Evolutionary conservation across 2,797 vertebrate genomes (phyloP).

Genomic region (Avahi laniger): DNA sequence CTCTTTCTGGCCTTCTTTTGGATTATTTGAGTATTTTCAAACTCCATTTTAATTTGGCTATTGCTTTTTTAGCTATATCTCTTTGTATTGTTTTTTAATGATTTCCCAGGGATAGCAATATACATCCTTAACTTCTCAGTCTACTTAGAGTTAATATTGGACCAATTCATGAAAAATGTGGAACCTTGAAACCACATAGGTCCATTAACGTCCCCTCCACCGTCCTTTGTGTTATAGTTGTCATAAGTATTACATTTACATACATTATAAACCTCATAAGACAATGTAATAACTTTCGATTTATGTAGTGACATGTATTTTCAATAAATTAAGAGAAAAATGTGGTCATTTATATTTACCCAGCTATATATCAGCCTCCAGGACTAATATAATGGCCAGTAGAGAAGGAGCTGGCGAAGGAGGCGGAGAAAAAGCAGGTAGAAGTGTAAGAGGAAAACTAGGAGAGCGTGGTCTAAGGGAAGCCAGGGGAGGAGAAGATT

Average conservation of each 20-base stretch:
- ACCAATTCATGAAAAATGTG: conserved; percentile 57
- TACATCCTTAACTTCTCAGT: conserved; percentile 26
- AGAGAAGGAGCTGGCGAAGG: neutral
- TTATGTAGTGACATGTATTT: conserved; percentile 33
- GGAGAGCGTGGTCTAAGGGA: neutral
- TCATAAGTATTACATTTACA: conserved; percentile 42
- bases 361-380: neutral
- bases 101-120: conserved; percentile 14
- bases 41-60: conserved; percentile 1
- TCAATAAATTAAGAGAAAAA: conserved; percentile 29
- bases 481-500: neutral
- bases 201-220: conserved; percentile 24
- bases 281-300: conserved; percentile 37
- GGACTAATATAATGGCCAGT: neutral
- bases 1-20: conserved; percentile 22
- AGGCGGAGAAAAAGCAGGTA: neutral
- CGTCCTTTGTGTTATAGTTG: conserved; percentile 15
- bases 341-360: neutral
- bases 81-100: conserved; percentile 36
- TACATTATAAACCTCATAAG: conserved; percentile 31
- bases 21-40: conserved; percentile 58
- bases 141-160: conserved; percentile 30
- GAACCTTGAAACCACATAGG: conserved; percentile 15
- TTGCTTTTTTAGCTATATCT: neutral
- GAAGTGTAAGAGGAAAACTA: neutral